These are phyloP conservation scores for Rhabdomys pumilio DNA, from an alignment of 2,797 vertebrate genomes.

Conservation along the genomic window DNA sequence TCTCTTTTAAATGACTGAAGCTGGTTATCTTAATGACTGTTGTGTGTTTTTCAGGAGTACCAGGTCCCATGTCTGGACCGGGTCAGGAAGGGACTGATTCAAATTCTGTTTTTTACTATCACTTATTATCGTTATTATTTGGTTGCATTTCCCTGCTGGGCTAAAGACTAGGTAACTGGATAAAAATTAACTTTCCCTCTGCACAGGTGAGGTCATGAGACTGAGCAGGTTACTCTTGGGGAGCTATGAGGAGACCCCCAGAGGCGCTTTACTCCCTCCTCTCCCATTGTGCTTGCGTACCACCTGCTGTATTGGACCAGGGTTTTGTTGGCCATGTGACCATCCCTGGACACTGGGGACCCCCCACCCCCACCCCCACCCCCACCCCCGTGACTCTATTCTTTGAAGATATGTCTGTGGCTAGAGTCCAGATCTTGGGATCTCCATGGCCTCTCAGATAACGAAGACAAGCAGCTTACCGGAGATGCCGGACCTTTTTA, in stretches of 20 bases:
- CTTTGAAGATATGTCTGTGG: background rate
- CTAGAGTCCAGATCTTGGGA: background rate
- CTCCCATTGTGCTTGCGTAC: background rate
- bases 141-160: background rate
- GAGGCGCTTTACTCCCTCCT: background rate
- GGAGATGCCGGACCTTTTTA: background rate
- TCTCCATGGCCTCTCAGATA: background rate
- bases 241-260: background rate
- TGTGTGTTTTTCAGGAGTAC: background rate
- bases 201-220: background rate
- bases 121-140: background rate
- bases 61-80: background rate
- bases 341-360: background rate
- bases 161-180: background rate
- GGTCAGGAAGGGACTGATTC: background rate
- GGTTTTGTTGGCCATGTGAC: background rate
- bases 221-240: too few relatives aligned
- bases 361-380: too few relatives aligned
- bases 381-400: background rate
- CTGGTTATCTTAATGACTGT: background rate
- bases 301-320: too few relatives aligned
- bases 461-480: background rate
- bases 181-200: background rate
- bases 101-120: background rate
- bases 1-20: background rate